Evolutionary conservation across 2,113 vertebrate species (phyloP), one percentile per base, ranked within the genome.

Genomic region (Labeo catla): DNA sequence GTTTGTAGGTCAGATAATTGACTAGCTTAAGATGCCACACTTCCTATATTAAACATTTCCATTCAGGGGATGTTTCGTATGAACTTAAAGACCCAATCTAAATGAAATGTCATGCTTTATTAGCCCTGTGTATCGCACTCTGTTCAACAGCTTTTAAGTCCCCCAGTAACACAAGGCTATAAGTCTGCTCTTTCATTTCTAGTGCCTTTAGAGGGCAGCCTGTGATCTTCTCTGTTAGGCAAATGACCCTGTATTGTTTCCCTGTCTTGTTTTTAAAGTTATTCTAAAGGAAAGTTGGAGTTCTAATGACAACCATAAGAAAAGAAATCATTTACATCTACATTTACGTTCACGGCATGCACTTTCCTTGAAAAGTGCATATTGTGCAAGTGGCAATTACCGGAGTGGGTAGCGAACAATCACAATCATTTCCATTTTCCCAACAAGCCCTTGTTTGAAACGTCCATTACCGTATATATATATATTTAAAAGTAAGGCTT

Each of bases 361-460:
- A 19, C n/a, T 81, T 81, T 81, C 8, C 45, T 49, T 9, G n/a
- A 2, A 66, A 65, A 59, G 49, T 6, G 4, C 49, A 77, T 61
- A 45, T 43, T 80, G 77, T 80, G 36, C 77, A 80, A 81, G 47
- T 82, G 81, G 15, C 28, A 82, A 68, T 82, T 82, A 82, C 81
- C 47, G 36, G 23, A 66, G 4, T 16, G 61, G 4, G 43, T 66
- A 36, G 43, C 79, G 34, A 82, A 81, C 59, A 66, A 81, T 82
- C 63, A 82, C 9, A 10, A 70, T 82, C 1, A 16, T 36, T 81
- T 63, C 19, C 77, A 15, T 80, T 81, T 23, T 10, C 12, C 7
- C 73, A 76, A 50, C 47, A 76, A 76, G 13, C 23, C 8, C 80
- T 50, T 68, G 16, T 70, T 52, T 52, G 63, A 82, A 68, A 47